A percentile compares a stretch with the other conserved stretches of the same genome.
Evolutionary conservation across 2,888 invertebrate genomes (phyloP).

Genomic region (Choristoneura rosaceana): DNA sequence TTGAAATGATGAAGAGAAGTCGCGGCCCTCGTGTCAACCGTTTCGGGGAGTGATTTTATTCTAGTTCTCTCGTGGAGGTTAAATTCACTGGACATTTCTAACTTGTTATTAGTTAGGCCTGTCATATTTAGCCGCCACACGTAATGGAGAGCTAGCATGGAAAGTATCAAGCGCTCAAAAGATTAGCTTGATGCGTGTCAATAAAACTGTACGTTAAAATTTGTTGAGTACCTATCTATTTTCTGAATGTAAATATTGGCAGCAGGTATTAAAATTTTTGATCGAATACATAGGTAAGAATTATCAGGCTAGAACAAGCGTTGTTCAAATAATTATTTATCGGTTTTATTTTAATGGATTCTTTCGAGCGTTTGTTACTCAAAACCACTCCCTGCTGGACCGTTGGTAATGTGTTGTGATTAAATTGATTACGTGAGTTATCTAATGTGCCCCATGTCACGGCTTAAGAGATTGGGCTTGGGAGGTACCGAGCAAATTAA

Average conservation of each 20-base stretch:
- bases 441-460: slow-evolving; percentile 4
- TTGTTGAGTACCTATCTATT: no score
- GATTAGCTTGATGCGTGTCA: neutral
- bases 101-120: neutral
- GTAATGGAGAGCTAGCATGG: neutral
- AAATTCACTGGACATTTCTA: neutral
- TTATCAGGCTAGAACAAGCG: no score
- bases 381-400: neutral
- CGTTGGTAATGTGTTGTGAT: slow-evolving; percentile 13
- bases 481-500: slow-evolving; percentile 46
- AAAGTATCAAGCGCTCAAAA: neutral
- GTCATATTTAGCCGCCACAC: neutral
- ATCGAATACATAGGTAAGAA: no score
- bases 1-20: neutral
- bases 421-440: neutral
- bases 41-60: neutral
- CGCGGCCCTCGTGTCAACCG: neutral
- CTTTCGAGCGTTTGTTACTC: neutral
- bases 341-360: neutral
- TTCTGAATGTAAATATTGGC: no score
- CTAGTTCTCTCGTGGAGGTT: neutral
- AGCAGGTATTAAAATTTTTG: no score
- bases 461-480: slow-evolving; percentile 16
- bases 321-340: no score
- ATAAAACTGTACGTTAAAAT: neutral